A percentile compares a stretch with the other conserved stretches of the same genome.
These are phyloP conservation scores for Drosophila simulans DNA, from an alignment of 1,140 invertebrate genomes.

Conservation along the genomic window DNA sequence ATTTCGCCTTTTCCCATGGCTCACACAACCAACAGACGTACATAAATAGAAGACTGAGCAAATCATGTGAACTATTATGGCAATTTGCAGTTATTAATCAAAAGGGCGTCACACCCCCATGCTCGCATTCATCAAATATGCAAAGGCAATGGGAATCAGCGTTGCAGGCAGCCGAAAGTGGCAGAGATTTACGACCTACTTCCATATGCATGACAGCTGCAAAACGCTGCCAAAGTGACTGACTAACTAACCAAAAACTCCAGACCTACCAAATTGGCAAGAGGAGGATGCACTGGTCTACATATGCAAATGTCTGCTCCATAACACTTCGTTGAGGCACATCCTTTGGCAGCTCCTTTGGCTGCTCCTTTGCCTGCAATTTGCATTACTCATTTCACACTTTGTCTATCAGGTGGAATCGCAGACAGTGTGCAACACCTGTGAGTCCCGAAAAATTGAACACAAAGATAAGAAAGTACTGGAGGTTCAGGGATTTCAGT, in stretches of 20 bases:
- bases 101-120: conserved; percentile 40
- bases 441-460: conserved; percentile 21
- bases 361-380: conserved; percentile 36
- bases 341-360: conserved; percentile 39
- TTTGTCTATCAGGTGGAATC: conserved; percentile 66
- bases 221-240: conserved; percentile 60
- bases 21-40: conserved; percentile 7
- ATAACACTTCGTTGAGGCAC: conserved; percentile 8
- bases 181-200: conserved; percentile 77
- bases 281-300: conserved; percentile 4
- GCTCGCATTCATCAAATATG: conserved; percentile 68
- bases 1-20: conserved; percentile 30
- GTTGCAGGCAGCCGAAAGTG: conserved; percentile 38
- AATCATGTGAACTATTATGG: conserved; percentile 76
- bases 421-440: conserved; percentile 42
- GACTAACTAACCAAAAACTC: conserved; percentile 68
- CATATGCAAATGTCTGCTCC: conserved; percentile 44
- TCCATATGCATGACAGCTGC: conserved; percentile 79
- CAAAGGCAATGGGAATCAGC: conserved; percentile 53
- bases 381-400: conserved; percentile 83
- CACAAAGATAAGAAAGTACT: conserved; percentile 2
- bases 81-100: conserved; percentile 81
- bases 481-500: neutral
- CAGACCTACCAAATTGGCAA: conserved; percentile 9
- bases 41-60: conserved; percentile 36